Evolutionary conservation across 2,113 vertebrate species (phyloP).

Genomic region (Chionomys nivalis): DNA sequence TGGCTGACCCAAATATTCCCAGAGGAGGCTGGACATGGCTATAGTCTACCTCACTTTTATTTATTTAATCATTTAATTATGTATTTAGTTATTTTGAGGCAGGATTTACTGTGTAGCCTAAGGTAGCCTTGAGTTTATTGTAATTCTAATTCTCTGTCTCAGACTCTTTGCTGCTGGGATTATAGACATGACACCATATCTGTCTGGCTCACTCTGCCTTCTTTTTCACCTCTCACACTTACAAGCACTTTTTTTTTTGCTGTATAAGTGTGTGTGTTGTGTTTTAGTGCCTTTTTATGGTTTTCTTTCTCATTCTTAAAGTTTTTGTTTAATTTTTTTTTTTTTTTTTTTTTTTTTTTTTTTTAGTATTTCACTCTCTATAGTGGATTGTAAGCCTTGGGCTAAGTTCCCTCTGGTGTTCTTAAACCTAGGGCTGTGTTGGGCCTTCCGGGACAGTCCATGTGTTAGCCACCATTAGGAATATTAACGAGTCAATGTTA

Average conservation of each 20-base stretch:
- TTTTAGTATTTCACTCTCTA: neutral
- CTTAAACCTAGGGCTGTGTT: neutral
- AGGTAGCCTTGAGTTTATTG: neutral
- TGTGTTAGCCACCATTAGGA: neutral
- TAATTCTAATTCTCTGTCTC: neutral
- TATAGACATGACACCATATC: neutral
- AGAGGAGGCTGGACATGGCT: neutral
- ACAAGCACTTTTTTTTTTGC: neutral
- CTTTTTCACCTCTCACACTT: neutral
- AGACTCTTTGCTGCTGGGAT: neutral
- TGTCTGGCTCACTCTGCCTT: neutral
- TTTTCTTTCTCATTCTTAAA: neutral
- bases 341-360: too few relatives aligned
- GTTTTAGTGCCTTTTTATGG: neutral
- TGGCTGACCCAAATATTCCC: neutral
- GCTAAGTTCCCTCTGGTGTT: neutral
- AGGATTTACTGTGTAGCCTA: neutral
- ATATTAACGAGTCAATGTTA: neutral
- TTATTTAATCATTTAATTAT: too few relatives aligned
- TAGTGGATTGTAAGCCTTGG: neutral
- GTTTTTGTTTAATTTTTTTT: too few relatives aligned
- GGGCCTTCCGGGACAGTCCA: neutral
- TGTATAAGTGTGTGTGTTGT: neutral
- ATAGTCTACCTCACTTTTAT: neutral
- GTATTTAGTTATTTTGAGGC: neutral